A percentile compares a stretch with the other conserved stretches of the same genome.
Evolutionary conservation across 37 sponge, comb jelly and placozoan species (phyloP).

Genomic region (Aplysina aerophoba): DNA sequence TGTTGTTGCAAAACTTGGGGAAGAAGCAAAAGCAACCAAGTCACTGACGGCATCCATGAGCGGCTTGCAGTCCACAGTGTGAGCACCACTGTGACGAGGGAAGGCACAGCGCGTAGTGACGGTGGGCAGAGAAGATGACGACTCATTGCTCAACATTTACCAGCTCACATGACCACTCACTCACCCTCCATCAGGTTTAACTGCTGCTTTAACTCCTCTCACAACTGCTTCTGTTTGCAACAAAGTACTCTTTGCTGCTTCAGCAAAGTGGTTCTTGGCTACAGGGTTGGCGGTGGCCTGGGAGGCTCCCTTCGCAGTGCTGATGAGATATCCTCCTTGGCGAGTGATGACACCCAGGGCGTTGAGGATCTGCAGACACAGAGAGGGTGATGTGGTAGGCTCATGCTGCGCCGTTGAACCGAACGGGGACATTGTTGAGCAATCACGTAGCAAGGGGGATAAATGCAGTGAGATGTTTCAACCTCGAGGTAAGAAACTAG

Average conservation of each 20-base stretch:
- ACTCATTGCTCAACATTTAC: not conserved
- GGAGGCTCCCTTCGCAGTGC: constrained; percentile 40
- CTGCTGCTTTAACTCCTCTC: constrained; percentile 37
- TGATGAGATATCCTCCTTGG: constrained; percentile 24
- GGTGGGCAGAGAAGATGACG: not conserved
- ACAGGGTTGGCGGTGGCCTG: constrained; percentile 49
- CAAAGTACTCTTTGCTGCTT: constrained; percentile 26
- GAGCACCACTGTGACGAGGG: constrained; percentile 44
- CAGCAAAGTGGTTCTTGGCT: constrained; percentile 49
- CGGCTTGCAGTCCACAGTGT: constrained; percentile 47
- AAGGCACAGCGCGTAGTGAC: not conserved
- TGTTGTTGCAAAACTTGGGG: constrained; percentile 66
- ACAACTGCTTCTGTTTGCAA: constrained; percentile 32
- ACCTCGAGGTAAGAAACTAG: too few species aligned
- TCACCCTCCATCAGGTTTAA: constrained; percentile 13
- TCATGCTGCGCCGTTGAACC: too few species aligned
- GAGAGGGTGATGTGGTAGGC: too few species aligned
- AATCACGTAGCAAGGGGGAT: too few species aligned
- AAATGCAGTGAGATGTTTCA: too few species aligned
- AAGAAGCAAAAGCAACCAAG: constrained; percentile 67
- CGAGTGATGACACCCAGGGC: constrained; percentile 45
- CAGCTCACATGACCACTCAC: not conserved
- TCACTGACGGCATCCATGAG: constrained; percentile 68
- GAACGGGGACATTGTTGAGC: too few species aligned
- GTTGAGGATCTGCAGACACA: constrained; percentile 28